These are phyloP conservation scores for Crematogaster levior DNA, from an alignment of 2,888 invertebrate species.

Conservation along the genomic window DNA sequence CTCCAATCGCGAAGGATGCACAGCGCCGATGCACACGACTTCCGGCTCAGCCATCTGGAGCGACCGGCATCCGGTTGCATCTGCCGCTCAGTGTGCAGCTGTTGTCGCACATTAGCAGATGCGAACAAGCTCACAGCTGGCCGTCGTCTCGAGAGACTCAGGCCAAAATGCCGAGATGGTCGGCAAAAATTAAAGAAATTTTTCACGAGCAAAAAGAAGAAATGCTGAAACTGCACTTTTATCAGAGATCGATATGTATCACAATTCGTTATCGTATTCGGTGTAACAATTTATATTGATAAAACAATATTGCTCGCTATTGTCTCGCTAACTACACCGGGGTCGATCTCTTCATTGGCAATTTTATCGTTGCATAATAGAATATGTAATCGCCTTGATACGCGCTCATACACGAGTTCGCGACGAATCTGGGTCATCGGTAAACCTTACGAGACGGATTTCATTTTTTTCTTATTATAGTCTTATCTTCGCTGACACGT, in stretches of 20 bases:
- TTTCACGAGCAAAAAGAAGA: background rate
- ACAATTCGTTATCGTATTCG: background rate
- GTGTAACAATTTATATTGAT: background rate
- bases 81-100: constrained; percentile 68
- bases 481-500: background rate
- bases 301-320: background rate
- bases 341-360: background rate
- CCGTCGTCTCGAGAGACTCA: background rate
- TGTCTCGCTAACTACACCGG: background rate
- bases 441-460: constrained; percentile 6
- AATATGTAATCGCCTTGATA: constrained; percentile 21
- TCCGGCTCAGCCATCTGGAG: constrained; percentile 39
- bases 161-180: constrained; percentile 1
- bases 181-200: background rate
- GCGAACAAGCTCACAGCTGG: constrained; percentile 72
- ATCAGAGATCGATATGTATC: no score
- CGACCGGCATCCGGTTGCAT: constrained; percentile 33
- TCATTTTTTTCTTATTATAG: background rate
- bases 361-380: constrained; percentile 42
- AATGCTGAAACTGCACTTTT: no score
- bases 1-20: background rate
- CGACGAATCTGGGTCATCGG: constrained; percentile 53
- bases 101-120: constrained; percentile 78
- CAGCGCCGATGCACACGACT: constrained; percentile 17
- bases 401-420: constrained; percentile 43